Evolutionary conservation across 2,797 vertebrate genomes (phyloP), one percentile per base, ranked within the genome.

Genomic region (Cryptoprocta ferox): DNA sequence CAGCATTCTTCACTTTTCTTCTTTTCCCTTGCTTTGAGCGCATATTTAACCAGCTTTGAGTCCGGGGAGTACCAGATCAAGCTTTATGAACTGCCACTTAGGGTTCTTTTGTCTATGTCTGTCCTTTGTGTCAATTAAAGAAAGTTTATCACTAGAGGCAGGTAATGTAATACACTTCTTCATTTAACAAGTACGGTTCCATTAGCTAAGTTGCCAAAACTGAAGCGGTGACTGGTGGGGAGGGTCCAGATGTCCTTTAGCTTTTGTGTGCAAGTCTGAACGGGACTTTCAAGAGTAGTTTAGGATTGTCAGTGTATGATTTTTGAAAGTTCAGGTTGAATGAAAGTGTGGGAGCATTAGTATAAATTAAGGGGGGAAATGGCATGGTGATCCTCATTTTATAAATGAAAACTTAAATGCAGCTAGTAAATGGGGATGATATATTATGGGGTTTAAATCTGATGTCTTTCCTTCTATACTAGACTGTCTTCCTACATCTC

Each of bases 311-410:
- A 59, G 19, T 80, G 30, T 79, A 8, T 80, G 53, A 65, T 92
- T 84, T 80, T 73, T 97, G 53, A 91, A 97, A 81, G 53, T 91
- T 96, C 9, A 61, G 4, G 21, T 24, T 89, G 48, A 35, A 39
- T 93, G 48, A 89, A 97, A 79, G 6, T 85, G 85, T 80, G 91
- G 37, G 32, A 70, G 35, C 88, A 37, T 81, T 90, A 96, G 32
- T 56, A 61, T 95, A 93, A 89, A 84, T 68, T 89, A 53, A 79
- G 92, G 85, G 39, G 4, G n/a, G 32, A 88, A 80, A 26, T 24
- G 59, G 37, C 21, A 45, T 13, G 26, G 37, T 73, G 94, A 76
- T 76, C 16, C 45, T 83, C 14, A 48, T 85, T 92, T 80, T 95
- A 95, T 68, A 86, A 86, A 68, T 66, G 71, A 76, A 42, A 81